Evolutionary conservation across 2,888 invertebrate genomes (phyloP).

Genomic region (Rhynchonema sp.): DNA sequence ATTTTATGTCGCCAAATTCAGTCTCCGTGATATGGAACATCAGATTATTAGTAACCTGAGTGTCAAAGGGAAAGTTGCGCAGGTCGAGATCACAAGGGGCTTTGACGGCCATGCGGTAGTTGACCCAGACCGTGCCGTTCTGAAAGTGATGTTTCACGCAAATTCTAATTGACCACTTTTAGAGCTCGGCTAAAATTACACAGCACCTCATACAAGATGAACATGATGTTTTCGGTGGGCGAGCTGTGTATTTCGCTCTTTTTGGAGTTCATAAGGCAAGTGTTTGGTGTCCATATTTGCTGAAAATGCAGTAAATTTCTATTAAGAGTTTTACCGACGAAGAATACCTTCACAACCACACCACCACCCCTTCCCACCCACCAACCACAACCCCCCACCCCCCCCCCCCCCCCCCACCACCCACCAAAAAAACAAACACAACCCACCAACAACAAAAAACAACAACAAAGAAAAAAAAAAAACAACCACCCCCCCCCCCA

Average conservation of each 20-base stretch:
- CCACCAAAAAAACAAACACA: no score
- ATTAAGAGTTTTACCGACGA: background rate
- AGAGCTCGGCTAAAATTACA: no score
- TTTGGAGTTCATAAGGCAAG: conserved; percentile 26
- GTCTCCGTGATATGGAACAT: background rate
- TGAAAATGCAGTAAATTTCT: background rate
- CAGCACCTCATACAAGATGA: conserved; percentile 17
- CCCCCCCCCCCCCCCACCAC: no score
- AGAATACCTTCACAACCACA: background rate
- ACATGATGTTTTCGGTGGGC: conserved; percentile 26
- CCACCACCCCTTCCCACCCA: no score
- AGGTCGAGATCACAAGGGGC: conserved; percentile 24
- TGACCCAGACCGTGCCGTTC: conserved; percentile 27
- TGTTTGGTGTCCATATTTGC: conserved; percentile 26
- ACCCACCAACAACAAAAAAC: no score
- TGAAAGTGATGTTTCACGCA: no score
- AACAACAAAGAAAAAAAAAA: no score
- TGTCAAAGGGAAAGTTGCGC: conserved; percentile 25
- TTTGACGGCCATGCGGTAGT: conserved; percentile 24
- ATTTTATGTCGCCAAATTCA: no score
- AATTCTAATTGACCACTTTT: no score
- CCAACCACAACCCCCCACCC: no score
- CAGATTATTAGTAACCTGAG: conserved; percentile 8
- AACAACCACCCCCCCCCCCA: no score
- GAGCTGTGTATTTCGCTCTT: conserved; percentile 21